Evolutionary conservation across 2,888 invertebrate genomes (phyloP).

Genomic region (Andrena bicolor): DNA sequence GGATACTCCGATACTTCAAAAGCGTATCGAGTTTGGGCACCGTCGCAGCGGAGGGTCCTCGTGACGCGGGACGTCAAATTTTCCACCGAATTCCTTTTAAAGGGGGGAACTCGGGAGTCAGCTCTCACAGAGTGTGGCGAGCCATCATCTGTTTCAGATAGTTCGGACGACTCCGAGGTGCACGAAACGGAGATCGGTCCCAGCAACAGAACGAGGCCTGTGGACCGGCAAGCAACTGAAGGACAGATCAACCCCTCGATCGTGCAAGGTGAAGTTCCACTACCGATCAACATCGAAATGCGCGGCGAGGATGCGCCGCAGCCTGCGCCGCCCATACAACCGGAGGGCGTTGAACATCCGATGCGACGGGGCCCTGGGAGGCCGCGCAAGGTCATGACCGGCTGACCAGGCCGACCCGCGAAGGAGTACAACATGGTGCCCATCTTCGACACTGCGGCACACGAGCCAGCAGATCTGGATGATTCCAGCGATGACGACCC

Average conservation of each 20-base stretch:
- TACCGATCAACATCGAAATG: no score
- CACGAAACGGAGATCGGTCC: no score
- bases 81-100: conserved; percentile 5
- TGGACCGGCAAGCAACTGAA: no score
- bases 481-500: background rate
- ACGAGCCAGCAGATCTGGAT: background rate
- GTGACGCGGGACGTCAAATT: conserved; percentile 50
- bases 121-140: no score
- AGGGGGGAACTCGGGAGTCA: background rate
- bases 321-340: no score
- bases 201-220: no score
- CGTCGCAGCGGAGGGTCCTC: conserved; percentile 17
- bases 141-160: no score
- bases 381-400: background rate
- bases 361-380: background rate
- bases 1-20: conserved; percentile 47
- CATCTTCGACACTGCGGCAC: background rate
- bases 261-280: no score
- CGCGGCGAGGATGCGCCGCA: no score
- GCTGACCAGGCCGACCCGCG: background rate
- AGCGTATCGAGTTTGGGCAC: conserved; percentile 45
- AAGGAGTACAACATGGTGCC: background rate
- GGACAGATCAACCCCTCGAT: no score
- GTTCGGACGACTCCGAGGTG: no score
- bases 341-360: no score